Percentiles rank a stretch among this genome's conserved stretches.
phyloP scores from a whole-genome alignment of 2,888 invertebrate genomes.

The Mallateleia sp. region DNA sequence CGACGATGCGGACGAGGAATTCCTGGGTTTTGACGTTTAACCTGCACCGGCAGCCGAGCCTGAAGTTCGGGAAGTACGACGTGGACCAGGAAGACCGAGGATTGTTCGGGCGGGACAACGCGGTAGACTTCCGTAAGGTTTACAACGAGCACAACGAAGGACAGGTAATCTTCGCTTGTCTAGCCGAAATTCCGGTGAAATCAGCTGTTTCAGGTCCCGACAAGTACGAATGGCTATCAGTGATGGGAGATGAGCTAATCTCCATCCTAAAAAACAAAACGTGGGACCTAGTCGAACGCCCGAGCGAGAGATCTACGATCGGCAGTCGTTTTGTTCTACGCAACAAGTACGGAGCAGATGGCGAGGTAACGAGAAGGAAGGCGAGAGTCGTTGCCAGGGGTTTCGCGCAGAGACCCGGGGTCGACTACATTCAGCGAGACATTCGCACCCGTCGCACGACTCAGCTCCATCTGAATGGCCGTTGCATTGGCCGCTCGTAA shows the following conservation, averaged over 20 bases:
- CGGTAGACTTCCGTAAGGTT: slow-evolving; percentile 19
- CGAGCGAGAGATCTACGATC: slow-evolving; percentile 25
- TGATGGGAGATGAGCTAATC: slow-evolving; percentile 19
- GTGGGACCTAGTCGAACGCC: slow-evolving; percentile 51
- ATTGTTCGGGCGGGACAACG: slow-evolving; percentile 22
- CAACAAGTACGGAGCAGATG: slow-evolving; percentile 27
- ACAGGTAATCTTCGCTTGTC: not conserved
- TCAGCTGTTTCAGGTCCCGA: slow-evolving; percentile 16
- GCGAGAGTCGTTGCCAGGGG: slow-evolving; percentile 46
- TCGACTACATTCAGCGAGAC: slow-evolving; percentile 42
- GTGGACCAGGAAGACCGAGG: slow-evolving; percentile 23
- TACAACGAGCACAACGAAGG: slow-evolving; percentile 21
- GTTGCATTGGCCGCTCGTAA: slow-evolving; percentile 15
- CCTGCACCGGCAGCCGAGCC: not conserved
- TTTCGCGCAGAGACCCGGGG: slow-evolving; percentile 34
- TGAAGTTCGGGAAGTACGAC: slow-evolving; percentile 1
- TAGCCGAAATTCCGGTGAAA: slow-evolving; percentile 6
- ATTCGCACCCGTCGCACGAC: slow-evolving; percentile 40
- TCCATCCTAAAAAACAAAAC: slow-evolving; percentile 24
- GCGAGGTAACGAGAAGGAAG: slow-evolving; percentile 32
- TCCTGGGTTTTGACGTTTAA: not conserved
- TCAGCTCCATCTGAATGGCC: slow-evolving; percentile 24
- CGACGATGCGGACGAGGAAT: not conserved
- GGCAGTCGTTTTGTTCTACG: slow-evolving; percentile 39
- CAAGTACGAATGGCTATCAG: slow-evolving; percentile 12